Evolutionary conservation across 1,140 invertebrate genomes (phyloP).

Genomic region (Panagrolaimus sp.): DNA sequence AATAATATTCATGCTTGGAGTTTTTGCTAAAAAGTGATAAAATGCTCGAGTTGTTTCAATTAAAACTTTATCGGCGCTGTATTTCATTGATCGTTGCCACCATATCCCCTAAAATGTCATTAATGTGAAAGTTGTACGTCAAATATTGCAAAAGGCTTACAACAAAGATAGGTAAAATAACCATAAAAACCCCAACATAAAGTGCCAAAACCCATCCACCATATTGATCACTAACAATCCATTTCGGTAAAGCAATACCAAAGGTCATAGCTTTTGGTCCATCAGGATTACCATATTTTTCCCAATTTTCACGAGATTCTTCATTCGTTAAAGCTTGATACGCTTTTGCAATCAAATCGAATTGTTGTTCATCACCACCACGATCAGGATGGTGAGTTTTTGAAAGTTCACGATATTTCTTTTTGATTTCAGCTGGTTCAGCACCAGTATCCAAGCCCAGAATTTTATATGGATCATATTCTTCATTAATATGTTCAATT

Average conservation of each 20-base stretch:
- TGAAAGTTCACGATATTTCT: conserved; percentile 85
- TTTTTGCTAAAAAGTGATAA: conserved; percentile 89
- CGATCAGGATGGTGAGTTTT: conserved; percentile 87
- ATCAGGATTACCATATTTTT: conserved; percentile 98
- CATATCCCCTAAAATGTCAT: conserved; percentile 71
- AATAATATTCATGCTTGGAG: conserved; percentile 86
- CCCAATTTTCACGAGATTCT: conserved; percentile 91
- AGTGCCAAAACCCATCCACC: conserved; percentile 92
- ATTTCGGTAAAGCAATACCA: conserved; percentile 96
- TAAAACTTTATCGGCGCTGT: conserved; percentile 82
- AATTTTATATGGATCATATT: conserved; percentile 97
- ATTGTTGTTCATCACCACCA: conserved; percentile 93
- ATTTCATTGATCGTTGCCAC: conserved; percentile 97
- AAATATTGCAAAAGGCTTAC: conserved; percentile 58
- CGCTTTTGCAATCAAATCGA: conserved; percentile 96
- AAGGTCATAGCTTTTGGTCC: conserved; percentile 96
- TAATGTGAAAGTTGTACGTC: neutral
- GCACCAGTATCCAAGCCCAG: conserved; percentile 80
- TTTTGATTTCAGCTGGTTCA: conserved; percentile 81
- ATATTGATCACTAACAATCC: conserved; percentile 99
- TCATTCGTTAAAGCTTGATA: conserved; percentile 83
- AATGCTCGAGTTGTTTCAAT: conserved; percentile 91
- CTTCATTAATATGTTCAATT: conserved; percentile 93
- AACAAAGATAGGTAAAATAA: conserved; percentile 83
- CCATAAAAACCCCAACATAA: conserved; percentile 94